phyloP scores from a whole-genome alignment of 2,888 invertebrate genomes.

The Camptogramma bilineatum region DNA sequence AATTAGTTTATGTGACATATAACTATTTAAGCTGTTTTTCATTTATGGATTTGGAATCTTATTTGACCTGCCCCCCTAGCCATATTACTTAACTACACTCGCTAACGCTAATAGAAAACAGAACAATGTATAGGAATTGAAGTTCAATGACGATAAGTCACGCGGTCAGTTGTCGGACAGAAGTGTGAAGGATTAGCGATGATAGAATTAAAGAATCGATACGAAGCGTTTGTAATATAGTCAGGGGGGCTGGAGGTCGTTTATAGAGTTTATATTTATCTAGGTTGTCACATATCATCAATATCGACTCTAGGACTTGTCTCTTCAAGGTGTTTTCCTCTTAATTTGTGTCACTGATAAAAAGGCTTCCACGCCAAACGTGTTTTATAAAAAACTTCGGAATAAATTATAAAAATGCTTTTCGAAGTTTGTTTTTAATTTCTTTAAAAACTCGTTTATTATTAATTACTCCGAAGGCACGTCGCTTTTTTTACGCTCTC shows the following conservation, averaged over 20 bases:
- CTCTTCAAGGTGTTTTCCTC: conserved; percentile 16
- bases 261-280: neutral
- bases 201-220: too few species aligned
- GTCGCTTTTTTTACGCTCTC: conserved; percentile 68
- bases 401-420: conserved; percentile 27
- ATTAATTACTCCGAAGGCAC: conserved; percentile 73
- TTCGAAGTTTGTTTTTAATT: conserved; percentile 40
- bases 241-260: too few species aligned
- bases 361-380: conserved; percentile 28
- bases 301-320: neutral
- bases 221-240: too few species aligned
- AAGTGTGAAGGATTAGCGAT: too few species aligned
- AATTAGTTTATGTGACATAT: too few species aligned
- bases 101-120: too few species aligned
- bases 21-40: too few species aligned
- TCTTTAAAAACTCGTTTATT: conserved; percentile 56
- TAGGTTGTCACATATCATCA: neutral
- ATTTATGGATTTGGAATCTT: conserved; percentile 1
- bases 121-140: too few species aligned
- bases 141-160: too few species aligned
- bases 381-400: conserved; percentile 22
- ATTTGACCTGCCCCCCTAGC: too few species aligned
- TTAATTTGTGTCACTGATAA: conserved; percentile 24
- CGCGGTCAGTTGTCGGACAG: too few species aligned
- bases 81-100: too few species aligned